phyloP scores from a whole-genome alignment of 2,888 invertebrate species.

The Kryphioiulus occultus region DNA sequence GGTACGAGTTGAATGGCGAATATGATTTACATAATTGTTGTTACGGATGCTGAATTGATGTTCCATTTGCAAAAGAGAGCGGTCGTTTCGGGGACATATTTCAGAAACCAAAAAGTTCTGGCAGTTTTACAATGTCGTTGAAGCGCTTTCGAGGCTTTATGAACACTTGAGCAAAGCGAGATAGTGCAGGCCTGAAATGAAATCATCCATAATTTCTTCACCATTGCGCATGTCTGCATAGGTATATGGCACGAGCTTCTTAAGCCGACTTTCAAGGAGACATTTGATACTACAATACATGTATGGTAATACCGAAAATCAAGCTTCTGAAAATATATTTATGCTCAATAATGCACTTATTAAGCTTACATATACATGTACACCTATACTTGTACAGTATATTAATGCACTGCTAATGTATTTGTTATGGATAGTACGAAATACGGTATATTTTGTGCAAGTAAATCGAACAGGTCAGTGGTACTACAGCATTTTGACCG shows the following conservation, averaged over 20 bases:
- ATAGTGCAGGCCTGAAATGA: not conserved
- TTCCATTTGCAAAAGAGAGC: not conserved
- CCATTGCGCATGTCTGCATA: not conserved
- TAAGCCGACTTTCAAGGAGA: not conserved
- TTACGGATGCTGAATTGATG: not conserved
- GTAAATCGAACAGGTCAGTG: too few species aligned
- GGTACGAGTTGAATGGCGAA: not conserved
- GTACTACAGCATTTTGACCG: too few species aligned
- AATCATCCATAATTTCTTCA: not conserved
- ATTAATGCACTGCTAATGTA: too few species aligned
- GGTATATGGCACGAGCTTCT: not conserved
- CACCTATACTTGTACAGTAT: too few species aligned
- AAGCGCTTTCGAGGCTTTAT: not conserved
- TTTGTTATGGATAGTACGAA: too few species aligned
- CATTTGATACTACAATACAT: not conserved
- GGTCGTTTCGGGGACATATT: not conserved
- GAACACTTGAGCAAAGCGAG: constrained; percentile 11
- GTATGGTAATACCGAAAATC: not conserved
- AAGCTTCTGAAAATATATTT: not conserved
- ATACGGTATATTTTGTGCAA: too few species aligned
- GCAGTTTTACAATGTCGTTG: constrained; percentile 28
- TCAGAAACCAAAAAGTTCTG: not conserved
- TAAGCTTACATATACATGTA: not conserved
- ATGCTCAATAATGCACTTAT: too few species aligned
- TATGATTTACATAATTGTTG: constrained; percentile 35